phyloP scores from a whole-genome alignment of 1,140 invertebrate species.

The Drosophila punjabiensis region DNA sequence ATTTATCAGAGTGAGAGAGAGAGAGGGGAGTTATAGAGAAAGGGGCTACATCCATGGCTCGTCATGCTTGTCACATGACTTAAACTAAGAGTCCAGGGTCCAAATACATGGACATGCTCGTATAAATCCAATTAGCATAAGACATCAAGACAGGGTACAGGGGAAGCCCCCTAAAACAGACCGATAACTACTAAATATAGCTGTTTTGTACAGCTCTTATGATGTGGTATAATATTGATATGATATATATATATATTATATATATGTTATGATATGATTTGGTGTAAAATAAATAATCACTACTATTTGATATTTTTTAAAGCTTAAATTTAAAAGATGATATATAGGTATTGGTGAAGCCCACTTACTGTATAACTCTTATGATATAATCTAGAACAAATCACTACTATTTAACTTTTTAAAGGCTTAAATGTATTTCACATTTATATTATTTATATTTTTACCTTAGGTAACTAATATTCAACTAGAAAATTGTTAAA shows the following conservation, averaged over 20 bases:
- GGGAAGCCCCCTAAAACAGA: too few species aligned
- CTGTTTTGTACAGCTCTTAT: too few species aligned
- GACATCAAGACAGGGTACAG: background rate
- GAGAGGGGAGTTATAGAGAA: constrained; percentile 5
- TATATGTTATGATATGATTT: background rate
- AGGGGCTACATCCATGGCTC: constrained; percentile 11
- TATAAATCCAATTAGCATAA: constrained; percentile 11
- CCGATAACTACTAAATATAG: too few species aligned
- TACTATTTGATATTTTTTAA: background rate
- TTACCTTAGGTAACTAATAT: too few species aligned
- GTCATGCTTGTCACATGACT: constrained; percentile 57
- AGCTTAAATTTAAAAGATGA: background rate
- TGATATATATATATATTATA: too few species aligned
- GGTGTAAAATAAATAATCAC: background rate
- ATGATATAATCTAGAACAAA: background rate
- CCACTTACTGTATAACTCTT: background rate
- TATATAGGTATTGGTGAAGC: too few species aligned
- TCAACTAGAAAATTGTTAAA: background rate
- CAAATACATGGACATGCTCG: background rate
- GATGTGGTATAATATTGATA: background rate
- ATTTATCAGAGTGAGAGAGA: constrained; percentile 11
- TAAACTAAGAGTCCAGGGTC: constrained; percentile 5
- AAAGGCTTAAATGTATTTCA: background rate
- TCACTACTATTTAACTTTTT: background rate
- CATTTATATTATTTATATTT: too few species aligned